These are phyloP conservation scores for Drosophila prosaltans DNA, from an alignment of 1,140 invertebrate species.

Conservation along the genomic window DNA sequence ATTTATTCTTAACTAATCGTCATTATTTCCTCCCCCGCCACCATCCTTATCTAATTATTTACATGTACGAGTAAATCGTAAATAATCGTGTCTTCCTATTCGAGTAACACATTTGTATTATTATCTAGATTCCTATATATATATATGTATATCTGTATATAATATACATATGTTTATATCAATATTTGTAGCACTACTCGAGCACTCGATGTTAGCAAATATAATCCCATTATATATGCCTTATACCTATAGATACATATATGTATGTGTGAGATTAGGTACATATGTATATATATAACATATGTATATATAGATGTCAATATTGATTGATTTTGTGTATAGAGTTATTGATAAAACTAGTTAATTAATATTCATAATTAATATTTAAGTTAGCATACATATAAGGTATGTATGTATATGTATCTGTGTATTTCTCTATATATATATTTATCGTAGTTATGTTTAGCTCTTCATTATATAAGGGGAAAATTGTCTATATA, in stretches of 20 bases:
- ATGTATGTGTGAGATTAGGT: not conserved
- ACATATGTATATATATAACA: not conserved
- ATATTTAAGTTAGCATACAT: not conserved
- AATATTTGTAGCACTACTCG: conserved; percentile 3
- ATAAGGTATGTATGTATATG: no score
- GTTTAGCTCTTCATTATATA: no score
- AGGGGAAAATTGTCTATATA: no score
- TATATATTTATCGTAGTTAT: no score
- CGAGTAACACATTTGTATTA: not conserved
- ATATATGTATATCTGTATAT: conserved; percentile 1
- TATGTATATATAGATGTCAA: not conserved
- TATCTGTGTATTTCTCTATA: no score
- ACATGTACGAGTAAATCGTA: not conserved
- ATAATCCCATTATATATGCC: not conserved
- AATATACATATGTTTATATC: not conserved
- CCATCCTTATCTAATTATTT: not conserved
- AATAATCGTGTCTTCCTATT: conserved; percentile 11
- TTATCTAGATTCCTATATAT: not conserved
- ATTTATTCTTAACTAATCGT: not conserved
- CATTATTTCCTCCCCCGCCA: not conserved
- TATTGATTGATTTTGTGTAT: not conserved
- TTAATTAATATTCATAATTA: not conserved
- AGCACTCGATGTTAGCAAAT: conserved; percentile 8
- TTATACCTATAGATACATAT: no score
- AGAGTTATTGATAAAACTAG: not conserved